Percentiles rank a stretch among this genome's conserved stretches.
Evolutionary conservation across 2,888 invertebrate genomes (phyloP).

Genomic region (Drosophila ezoana): DNA sequence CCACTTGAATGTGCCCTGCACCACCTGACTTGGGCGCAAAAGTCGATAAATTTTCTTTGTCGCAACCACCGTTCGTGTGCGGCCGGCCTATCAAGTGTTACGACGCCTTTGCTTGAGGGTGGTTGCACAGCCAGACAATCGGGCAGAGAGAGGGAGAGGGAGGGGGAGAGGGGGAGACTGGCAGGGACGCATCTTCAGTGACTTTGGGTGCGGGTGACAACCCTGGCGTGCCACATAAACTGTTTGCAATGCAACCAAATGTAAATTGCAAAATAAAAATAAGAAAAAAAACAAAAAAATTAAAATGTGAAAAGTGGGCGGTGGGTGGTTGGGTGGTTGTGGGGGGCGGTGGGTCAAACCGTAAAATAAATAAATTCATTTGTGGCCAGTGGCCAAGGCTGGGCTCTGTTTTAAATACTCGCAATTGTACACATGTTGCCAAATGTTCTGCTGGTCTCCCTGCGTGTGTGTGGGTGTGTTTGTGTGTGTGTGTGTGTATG

Average conservation of each 20-base stretch:
- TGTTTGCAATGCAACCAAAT: constrained; percentile 54
- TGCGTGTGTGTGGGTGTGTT: background rate
- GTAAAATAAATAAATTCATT: constrained; percentile 77
- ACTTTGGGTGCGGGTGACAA: constrained; percentile 30
- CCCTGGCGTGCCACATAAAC: constrained; percentile 56
- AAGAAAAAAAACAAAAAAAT: constrained; percentile 17
- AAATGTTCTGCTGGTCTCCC: constrained; percentile 31
- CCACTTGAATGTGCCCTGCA: constrained; percentile 30
- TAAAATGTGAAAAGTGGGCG: too few relatives aligned
- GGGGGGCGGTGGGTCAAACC: constrained; percentile 19
- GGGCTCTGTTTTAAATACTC: constrained; percentile 70
- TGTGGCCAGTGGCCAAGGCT: constrained; percentile 71
- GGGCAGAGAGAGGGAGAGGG: background rate
- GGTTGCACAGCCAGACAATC: constrained; percentile 35
- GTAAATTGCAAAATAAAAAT: constrained; percentile 48
- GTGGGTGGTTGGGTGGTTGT: too few relatives aligned
- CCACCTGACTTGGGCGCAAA: constrained; percentile 42
- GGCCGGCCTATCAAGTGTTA: constrained; percentile 18
- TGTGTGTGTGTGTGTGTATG: constrained; percentile 21
- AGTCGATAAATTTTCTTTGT: constrained; percentile 74
- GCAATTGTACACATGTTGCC: constrained; percentile 58
- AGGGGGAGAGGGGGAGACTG: background rate
- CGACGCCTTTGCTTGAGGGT: constrained; percentile 22
- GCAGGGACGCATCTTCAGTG: constrained; percentile 21
- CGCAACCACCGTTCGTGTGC: constrained; percentile 42